A percentile compares a stretch with the other conserved stretches of the same genome.
Evolutionary conservation across 1,140 invertebrate genomes (phyloP).

Genomic region (Bombyx mandarina): DNA sequence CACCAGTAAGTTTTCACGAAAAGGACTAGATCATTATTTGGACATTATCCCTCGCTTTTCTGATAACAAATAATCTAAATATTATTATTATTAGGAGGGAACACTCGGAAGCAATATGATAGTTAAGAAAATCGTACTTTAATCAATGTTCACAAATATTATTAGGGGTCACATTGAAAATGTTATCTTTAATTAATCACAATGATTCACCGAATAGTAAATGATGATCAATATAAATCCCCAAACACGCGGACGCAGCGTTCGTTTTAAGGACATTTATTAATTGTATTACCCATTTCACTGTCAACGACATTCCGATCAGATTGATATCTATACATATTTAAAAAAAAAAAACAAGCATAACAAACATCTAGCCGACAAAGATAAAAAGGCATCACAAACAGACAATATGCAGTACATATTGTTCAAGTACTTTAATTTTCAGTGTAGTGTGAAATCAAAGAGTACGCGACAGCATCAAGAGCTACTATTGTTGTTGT

Average conservation of each 20-base stretch:
- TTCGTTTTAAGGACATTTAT: conserved; percentile 47
- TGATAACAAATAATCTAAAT: too few species aligned
- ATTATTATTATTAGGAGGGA: too few species aligned
- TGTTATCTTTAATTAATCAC: too few species aligned
- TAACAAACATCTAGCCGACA: conserved; percentile 42
- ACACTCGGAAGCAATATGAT: too few species aligned
- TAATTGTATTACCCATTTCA: conserved; percentile 65
- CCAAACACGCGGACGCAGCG: too few species aligned
- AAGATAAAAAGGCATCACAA: conserved; percentile 47
- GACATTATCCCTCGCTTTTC: too few species aligned
- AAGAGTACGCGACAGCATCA: conserved; percentile 46
- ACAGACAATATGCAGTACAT: conserved; percentile 43
- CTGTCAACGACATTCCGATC: conserved; percentile 57
- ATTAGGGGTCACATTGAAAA: too few species aligned
- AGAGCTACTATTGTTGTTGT: conserved; percentile 36
- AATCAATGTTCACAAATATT: too few species aligned
- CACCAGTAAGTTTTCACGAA: too few species aligned
- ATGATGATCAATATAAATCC: neutral
- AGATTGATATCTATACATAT: conserved; percentile 40
- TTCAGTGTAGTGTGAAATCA: conserved; percentile 67
- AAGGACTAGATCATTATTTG: too few species aligned
- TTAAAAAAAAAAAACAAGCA: conserved; percentile 28
- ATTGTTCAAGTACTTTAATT: conserved; percentile 61
- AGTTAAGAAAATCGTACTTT: too few species aligned
- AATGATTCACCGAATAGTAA: too few species aligned